These are phyloP conservation scores for Myopa tessellatipennis DNA, from an alignment of 2,888 invertebrate genomes.

Conservation along the genomic window DNA sequence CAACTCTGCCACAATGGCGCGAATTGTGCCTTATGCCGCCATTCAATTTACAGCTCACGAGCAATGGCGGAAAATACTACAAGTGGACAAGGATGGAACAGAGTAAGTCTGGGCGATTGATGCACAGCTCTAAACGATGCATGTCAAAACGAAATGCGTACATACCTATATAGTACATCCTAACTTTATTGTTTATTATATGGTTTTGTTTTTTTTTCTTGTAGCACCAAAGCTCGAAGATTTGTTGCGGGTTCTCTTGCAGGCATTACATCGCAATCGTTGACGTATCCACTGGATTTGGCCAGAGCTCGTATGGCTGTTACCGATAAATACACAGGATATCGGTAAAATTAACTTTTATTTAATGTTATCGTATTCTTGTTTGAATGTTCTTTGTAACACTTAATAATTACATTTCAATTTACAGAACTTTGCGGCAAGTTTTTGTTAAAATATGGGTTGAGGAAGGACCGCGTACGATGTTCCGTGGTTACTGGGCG, in stretches of 20 bases:
- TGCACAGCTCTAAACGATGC: too few species aligned
- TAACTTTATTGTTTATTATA: too few species aligned
- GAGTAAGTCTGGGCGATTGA: conserved; percentile 65
- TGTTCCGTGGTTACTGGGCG: conserved; percentile 89
- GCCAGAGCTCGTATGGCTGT: conserved; percentile 98
- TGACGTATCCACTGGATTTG: conserved; percentile 96
- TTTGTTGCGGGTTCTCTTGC: conserved; percentile 94
- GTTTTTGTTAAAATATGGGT: conserved; percentile 79
- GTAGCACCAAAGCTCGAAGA: conserved; percentile 64
- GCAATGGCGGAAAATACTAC: conserved; percentile 89
- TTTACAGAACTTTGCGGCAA: conserved; percentile 67
- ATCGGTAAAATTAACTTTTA: conserved; percentile 68
- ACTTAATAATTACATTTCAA: not conserved
- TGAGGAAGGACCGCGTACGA: conserved; percentile 80
- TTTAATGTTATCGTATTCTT: too few species aligned
- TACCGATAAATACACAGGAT: conserved; percentile 80
- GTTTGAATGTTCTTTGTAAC: too few species aligned
- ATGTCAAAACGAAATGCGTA: too few species aligned
- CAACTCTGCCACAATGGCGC: conserved; percentile 97
- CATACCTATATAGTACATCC: too few species aligned
- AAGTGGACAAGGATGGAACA: conserved; percentile 74
- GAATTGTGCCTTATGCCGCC: conserved; percentile 96
- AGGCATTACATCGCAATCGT: conserved; percentile 92
- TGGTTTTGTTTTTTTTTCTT: conserved; percentile 1
- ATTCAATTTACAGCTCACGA: conserved; percentile 98